Evolutionary conservation across 1,140 invertebrate species (phyloP), one percentile per base, ranked within the genome.

Genomic region (Bombus pascuorum): DNA sequence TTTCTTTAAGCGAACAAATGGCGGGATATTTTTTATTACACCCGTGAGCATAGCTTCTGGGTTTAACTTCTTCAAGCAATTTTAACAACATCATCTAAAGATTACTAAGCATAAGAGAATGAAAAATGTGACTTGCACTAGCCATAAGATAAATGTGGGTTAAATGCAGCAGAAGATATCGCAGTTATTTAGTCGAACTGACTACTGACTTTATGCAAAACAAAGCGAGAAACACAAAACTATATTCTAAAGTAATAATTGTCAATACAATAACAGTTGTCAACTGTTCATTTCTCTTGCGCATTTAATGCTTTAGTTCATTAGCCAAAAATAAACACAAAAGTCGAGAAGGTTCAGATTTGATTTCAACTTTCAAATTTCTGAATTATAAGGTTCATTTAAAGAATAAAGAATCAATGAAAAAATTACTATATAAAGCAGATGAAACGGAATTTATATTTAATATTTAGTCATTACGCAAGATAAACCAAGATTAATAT

Each of bases 1-100:
- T 53, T 53, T 84, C 86, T 84, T 88, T 88, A 86, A 85, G 39
- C 65, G 39, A 74, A 83, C 70, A 62, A 76, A 57, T 47, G 78
- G 42, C 25, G 37, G 32, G 66, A 81, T 82, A 82, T 82, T 81
- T 77, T 76, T 59, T 59, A 44, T 42, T 79, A 47, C 59, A 78
- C 72, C 79, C 81, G 42, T 22, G 44, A 83, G 79, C 57, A 15
- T 53, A 13, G 25, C 2, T 28, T 13, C 2, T 13, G 5, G n/a
- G 15, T 32, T 72, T 42, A 44, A 72, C 13, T 44, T 72, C n/a
- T 87, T 42, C 53, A 66, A 83, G 74, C 44, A 34, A 42, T 62
- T 66, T 71, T 83, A 75, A 75, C n/a, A 34, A 66, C 39, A 82
- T 82, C 72, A n/a, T 66, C 39, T 10, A 28, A n/a, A 47, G 28